phyloP scores from a whole-genome alignment of 37 sponge, comb jelly and placozoan genomes.

The Halisarca cf. caerulea region DNA sequence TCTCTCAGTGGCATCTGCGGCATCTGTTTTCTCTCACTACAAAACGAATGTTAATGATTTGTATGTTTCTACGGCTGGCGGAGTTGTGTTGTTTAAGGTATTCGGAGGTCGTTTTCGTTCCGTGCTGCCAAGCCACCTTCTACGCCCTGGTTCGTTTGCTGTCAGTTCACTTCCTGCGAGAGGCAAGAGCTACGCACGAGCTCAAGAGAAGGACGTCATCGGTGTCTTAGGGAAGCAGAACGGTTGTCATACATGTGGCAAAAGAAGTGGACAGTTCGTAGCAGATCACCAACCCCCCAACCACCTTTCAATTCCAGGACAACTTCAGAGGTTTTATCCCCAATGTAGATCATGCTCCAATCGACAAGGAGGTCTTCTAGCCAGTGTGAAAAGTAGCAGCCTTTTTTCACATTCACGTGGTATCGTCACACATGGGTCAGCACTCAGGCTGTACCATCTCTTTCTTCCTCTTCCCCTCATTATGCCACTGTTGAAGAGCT shows the following conservation, averaged over 20 bases:
- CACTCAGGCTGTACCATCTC: constrained; percentile 61
- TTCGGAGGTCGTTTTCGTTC: constrained; percentile 70
- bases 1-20: constrained; percentile 10
- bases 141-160: constrained; percentile 74
- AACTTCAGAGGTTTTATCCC: constrained; percentile 60
- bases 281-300: constrained; percentile 81
- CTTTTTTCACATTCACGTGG: background rate
- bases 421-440: constrained; percentile 38
- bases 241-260: constrained; percentile 82
- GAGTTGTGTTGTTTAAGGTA: constrained; percentile 52
- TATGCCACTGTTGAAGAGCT: background rate
- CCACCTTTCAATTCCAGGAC: constrained; percentile 13
- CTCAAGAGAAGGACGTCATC: constrained; percentile 36
- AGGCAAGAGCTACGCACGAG: constrained; percentile 25
- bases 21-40: background rate
- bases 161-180: constrained; percentile 57
- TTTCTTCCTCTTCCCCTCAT: constrained; percentile 72
- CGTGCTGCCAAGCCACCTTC: constrained; percentile 71
- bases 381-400: background rate
- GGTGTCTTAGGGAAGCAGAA: constrained; percentile 40
- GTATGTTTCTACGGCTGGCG: constrained; percentile 22
- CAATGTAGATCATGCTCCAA: constrained; percentile 68
- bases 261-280: constrained; percentile 26
- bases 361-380: constrained; percentile 58
- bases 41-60: background rate